Percentiles rank a stretch among this genome's conserved stretches.
These are phyloP conservation scores for Chironomus riparius DNA, from an alignment of 2,888 invertebrate species.

Conservation along the genomic window DNA sequence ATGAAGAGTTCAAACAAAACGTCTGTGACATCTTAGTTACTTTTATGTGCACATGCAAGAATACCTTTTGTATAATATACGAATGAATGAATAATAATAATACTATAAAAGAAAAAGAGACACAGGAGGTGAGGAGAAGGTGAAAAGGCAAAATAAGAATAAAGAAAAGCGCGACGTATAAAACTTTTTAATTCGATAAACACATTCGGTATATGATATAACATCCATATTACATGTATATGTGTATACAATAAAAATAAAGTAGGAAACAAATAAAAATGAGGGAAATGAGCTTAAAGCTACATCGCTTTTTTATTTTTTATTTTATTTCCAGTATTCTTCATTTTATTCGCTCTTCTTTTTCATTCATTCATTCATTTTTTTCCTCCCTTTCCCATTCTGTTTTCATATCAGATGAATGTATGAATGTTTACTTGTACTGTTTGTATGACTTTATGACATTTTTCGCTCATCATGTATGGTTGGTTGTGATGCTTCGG, in stretches of 20 bases:
- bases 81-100: too few species aligned
- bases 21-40: too few species aligned
- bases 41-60: too few species aligned
- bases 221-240: too few species aligned
- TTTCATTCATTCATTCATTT: not conserved
- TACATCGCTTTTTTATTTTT: conserved; percentile 1
- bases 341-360: not conserved
- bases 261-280: conserved; percentile 20
- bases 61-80: too few species aligned
- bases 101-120: too few species aligned
- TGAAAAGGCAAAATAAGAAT: not conserved
- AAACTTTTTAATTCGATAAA: conserved; percentile 26
- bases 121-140: not conserved
- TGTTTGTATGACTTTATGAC: conserved; percentile 24
- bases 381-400: not conserved
- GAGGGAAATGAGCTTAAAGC: conserved; percentile 23
- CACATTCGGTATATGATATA: conserved; percentile 7
- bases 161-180: not conserved
- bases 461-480: conserved; percentile 21
- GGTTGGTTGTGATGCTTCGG: conserved; percentile 8
- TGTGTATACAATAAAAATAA: conserved; percentile 14
- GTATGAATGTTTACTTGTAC: conserved; percentile 8
- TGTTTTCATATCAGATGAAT: conserved; percentile 14
- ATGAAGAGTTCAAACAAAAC: too few species aligned
- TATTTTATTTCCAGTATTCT: not conserved